These are phyloP conservation scores for Pocillopora damicornis DNA, from an alignment of 64 coral and sea anemone genomes.

Conservation along the genomic window DNA sequence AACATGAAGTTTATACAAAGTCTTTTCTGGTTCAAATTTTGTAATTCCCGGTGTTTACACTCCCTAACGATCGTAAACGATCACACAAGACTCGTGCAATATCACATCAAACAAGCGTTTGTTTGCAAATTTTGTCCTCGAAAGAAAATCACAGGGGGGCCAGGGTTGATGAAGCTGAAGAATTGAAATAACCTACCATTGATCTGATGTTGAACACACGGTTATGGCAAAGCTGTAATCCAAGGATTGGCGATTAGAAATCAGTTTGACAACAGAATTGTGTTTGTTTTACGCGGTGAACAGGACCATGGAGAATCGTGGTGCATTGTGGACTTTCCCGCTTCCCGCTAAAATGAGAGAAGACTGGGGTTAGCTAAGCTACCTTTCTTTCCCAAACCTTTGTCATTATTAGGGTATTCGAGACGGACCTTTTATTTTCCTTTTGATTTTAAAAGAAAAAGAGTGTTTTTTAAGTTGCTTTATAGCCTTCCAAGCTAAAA, in stretches of 20 bases:
- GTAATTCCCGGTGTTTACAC: constrained; percentile 49
- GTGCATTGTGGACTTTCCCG: constrained; percentile 31
- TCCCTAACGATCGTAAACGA: constrained; percentile 38
- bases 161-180: not conserved
- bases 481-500: no score
- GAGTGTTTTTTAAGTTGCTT: no score
- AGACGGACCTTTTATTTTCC: no score
- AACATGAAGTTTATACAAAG: constrained; percentile 20
- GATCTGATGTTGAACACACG: not conserved
- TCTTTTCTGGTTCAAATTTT: constrained; percentile 32
- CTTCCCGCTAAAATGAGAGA: not conserved
- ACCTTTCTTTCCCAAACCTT: not conserved
- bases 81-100: constrained; percentile 16
- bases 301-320: not conserved
- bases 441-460: no score
- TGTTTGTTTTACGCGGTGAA: constrained; percentile 44
- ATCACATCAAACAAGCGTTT: constrained; percentile 34
- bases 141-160: not conserved
- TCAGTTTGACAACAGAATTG: not conserved
- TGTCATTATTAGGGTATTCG: not conserved
- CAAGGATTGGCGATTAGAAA: not conserved
- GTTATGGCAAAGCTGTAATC: not conserved
- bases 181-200: constrained; percentile 25
- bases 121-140: constrained; percentile 13
- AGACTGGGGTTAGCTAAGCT: not conserved